Evolutionary conservation across 2,113 vertebrate species (phyloP).

Genomic region (Uria aalge): DNA sequence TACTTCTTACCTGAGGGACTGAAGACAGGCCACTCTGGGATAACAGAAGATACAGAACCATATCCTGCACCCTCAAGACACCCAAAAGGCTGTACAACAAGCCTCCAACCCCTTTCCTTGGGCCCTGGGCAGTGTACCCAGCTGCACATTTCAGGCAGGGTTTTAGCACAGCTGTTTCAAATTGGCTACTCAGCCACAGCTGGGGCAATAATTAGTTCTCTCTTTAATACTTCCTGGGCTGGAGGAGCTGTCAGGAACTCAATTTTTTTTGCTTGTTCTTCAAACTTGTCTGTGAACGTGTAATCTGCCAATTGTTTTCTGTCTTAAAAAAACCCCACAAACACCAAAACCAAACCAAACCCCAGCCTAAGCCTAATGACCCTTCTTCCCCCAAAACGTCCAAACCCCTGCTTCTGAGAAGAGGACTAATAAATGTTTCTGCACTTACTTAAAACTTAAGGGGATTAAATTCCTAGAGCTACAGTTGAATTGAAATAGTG

Average conservation of each 20-base stretch:
- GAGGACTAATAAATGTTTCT: background rate
- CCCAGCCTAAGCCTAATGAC: background rate
- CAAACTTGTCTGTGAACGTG: background rate
- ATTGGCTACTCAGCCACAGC: constrained; percentile 1
- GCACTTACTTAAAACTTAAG: background rate
- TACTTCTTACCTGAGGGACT: accelerated
- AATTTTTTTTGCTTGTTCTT: background rate
- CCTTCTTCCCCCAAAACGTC: background rate
- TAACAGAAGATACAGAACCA: background rate
- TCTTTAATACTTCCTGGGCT: background rate
- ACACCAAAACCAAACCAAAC: background rate
- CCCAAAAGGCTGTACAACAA: accelerated
- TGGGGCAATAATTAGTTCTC: background rate
- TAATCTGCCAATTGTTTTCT: background rate
- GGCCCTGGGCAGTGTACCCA: accelerated
- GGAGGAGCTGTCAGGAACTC: background rate
- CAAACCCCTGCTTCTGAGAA: background rate
- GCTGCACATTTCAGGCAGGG: background rate
- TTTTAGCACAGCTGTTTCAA: constrained; percentile 25
- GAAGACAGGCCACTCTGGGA: accelerated
- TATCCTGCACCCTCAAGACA: accelerated
- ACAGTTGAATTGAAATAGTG: background rate
- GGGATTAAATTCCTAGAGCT: background rate
- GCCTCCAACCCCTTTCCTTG: too few relatives aligned
- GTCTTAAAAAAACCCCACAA: background rate